These are phyloP conservation scores for Furcula furcula DNA, from an alignment of 2,888 invertebrate genomes.

Conservation along the genomic window DNA sequence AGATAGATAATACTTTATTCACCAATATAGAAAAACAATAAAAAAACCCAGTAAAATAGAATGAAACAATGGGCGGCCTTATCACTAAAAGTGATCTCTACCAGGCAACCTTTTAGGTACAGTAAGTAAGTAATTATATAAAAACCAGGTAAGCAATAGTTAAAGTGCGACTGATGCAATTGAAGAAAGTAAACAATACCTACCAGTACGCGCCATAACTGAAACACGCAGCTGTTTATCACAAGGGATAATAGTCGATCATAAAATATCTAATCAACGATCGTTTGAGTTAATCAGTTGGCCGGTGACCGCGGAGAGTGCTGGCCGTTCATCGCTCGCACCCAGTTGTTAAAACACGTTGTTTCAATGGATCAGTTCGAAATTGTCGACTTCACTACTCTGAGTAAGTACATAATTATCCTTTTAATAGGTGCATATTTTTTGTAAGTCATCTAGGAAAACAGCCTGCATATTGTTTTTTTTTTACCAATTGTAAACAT, in stretches of 20 bases:
- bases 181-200: constrained; percentile 20
- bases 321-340: constrained; percentile 33
- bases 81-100: too few species aligned
- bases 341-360: background rate
- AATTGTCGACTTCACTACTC: constrained; percentile 58
- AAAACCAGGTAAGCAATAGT: too few species aligned
- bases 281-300: constrained; percentile 69
- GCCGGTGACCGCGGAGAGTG: constrained; percentile 54
- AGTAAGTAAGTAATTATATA: too few species aligned
- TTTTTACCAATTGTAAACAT: constrained; percentile 4
- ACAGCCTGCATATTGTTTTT: too few species aligned
- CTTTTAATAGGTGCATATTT: too few species aligned
- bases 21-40: too few species aligned
- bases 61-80: too few species aligned
- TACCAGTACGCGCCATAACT: constrained; percentile 15
- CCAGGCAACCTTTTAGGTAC: too few species aligned
- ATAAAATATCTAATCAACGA: constrained; percentile 65
- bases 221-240: constrained; percentile 22
- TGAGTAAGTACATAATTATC: constrained; percentile 62
- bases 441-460: too few species aligned
- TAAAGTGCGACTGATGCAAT: too few species aligned
- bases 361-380: constrained; percentile 54
- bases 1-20: too few species aligned
- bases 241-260: constrained; percentile 57
- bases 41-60: too few species aligned